Evolutionary conservation across 2,888 invertebrate genomes (phyloP).

Genomic region (Cybosia mesomella): DNA sequence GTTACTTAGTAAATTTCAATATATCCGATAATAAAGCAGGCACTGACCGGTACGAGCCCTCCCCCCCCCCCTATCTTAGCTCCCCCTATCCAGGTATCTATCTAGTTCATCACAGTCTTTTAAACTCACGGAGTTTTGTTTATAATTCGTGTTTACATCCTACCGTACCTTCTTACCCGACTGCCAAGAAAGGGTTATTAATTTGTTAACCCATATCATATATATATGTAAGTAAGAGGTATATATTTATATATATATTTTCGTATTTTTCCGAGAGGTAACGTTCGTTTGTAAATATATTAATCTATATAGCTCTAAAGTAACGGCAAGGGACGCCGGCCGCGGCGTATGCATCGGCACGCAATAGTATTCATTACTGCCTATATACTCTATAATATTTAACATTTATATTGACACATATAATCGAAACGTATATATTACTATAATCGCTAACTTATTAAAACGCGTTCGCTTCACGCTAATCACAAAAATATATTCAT

Average conservation of each 20-base stretch:
- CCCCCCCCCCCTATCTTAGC: slow-evolving; percentile 16
- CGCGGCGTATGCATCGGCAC: background rate
- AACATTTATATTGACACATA: slow-evolving; percentile 54
- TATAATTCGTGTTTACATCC: slow-evolving; percentile 39
- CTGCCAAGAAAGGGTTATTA: no score
- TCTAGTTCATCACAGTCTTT: slow-evolving; percentile 55
- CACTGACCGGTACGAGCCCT: slow-evolving; percentile 38
- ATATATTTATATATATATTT: slow-evolving; percentile 8
- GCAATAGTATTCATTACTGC: slow-evolving; percentile 14
- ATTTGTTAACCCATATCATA: slow-evolving; percentile 9
- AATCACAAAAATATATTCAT: slow-evolving; percentile 56
- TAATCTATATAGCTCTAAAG: slow-evolving; percentile 39
- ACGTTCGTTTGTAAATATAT: slow-evolving; percentile 52
- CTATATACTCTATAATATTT: slow-evolving; percentile 51
- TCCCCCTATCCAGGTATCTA: background rate
- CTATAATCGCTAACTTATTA: slow-evolving; percentile 28
- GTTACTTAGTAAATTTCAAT: slow-evolving; percentile 27
- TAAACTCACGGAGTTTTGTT: slow-evolving; percentile 33
- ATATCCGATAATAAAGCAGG: slow-evolving; percentile 46
- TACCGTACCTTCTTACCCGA: slow-evolving; percentile 23
- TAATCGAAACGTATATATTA: slow-evolving; percentile 39
- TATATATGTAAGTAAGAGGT: background rate
- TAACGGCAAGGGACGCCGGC: slow-evolving; percentile 34
- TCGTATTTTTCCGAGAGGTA: slow-evolving; percentile 49
- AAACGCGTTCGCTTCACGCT: slow-evolving; percentile 36